These are phyloP conservation scores for Dryocosmus kuriphilus DNA, from an alignment of 2,888 invertebrate genomes.

Conservation along the genomic window DNA sequence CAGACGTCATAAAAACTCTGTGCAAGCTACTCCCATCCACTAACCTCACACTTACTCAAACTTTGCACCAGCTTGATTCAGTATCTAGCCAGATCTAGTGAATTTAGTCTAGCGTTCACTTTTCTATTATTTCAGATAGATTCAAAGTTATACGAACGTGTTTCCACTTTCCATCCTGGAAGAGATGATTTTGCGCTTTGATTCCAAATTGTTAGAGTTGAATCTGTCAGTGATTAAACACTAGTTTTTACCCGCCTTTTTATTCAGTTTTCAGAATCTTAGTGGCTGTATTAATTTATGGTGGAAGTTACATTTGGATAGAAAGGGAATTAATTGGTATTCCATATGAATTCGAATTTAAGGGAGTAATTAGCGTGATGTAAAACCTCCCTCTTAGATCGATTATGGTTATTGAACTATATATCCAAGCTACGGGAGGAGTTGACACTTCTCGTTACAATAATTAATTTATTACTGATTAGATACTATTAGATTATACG, in stretches of 20 bases:
- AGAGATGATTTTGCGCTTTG: background rate
- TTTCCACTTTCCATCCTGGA: background rate
- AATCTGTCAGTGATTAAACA: background rate
- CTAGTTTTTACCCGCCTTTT: no score
- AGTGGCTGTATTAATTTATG: background rate
- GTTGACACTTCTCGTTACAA: background rate
- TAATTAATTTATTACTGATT: background rate
- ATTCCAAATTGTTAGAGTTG: background rate
- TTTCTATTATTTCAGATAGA: slow-evolving; percentile 11
- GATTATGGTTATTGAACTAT: background rate
- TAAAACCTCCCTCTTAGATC: background rate
- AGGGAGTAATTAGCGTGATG: background rate
- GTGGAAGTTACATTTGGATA: background rate
- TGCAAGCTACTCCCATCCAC: background rate
- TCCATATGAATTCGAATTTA: no score
- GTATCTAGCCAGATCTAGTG: slow-evolving; percentile 12
- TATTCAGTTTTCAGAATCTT: no score
- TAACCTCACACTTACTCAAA: slow-evolving; percentile 9
- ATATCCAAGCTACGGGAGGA: background rate
- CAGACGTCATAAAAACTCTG: slow-evolving; percentile 36
- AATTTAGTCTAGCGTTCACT: background rate
- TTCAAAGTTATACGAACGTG: background rate
- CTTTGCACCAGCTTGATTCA: slow-evolving; percentile 35
- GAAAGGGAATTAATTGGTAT: background rate
- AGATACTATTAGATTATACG: no score